Conservation (phyloP, 1,140 invertebrate species). For the Leptopilina clavipes region DNA sequence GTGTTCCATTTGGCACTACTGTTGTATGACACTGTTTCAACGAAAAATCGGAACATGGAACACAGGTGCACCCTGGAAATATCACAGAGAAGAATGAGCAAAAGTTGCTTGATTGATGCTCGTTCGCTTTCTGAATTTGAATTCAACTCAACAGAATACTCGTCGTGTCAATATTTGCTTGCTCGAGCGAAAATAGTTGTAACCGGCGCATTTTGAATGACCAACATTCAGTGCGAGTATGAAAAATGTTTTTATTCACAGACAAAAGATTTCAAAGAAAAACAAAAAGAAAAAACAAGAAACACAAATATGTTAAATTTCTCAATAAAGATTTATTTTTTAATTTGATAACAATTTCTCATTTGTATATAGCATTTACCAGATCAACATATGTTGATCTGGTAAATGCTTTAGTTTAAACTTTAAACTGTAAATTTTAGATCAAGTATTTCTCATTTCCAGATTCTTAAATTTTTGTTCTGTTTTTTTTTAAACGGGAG, state of each 20-base stretch:
- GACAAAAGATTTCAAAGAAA: background rate
- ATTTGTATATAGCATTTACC: too few relatives aligned
- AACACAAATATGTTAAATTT: too few relatives aligned
- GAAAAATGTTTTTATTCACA: background rate
- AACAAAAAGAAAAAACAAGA: too few relatives aligned
- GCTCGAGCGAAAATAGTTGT: constrained; percentile 26
- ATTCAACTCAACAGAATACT: constrained; percentile 15
- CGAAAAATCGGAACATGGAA: constrained; percentile 5
- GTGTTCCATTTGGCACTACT: background rate
- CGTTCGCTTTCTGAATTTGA: constrained; percentile 29
- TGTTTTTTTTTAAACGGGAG: too few relatives aligned
- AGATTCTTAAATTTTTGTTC: too few relatives aligned
- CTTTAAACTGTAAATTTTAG: too few relatives aligned
- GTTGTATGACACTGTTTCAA: constrained; percentile 7
- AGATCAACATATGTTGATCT: too few relatives aligned
- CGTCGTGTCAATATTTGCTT: constrained; percentile 25
- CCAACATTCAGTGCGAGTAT: background rate
- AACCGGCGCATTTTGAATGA: constrained; percentile 22
- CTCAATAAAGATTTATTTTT: too few relatives aligned
- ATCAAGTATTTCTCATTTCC: too few relatives aligned
- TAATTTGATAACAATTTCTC: too few relatives aligned
- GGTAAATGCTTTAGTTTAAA: too few relatives aligned
- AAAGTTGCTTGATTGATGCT: constrained; percentile 25
- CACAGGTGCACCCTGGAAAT: constrained; percentile 21
- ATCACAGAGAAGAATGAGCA: constrained; percentile 26